Evolutionary conservation across 2,888 invertebrate genomes (phyloP).

Genomic region (Strigamia transsilvanica): DNA sequence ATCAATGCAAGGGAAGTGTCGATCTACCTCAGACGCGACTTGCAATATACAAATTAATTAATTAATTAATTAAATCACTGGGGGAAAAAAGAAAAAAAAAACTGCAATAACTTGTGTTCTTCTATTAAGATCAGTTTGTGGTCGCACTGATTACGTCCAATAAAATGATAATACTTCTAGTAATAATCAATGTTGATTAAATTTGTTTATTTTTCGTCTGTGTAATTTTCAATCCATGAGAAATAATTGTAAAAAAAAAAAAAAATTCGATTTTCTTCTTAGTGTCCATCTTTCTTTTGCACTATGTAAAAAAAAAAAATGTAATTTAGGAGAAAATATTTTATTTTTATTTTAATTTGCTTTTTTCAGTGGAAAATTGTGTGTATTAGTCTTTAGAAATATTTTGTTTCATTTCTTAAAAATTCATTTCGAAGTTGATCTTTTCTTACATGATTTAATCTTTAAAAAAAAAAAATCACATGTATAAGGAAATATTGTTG

Average conservation of each 20-base stretch:
- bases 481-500: background rate
- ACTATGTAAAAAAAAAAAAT: conserved; percentile 20
- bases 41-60: background rate
- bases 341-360: conserved; percentile 11
- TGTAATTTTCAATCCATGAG: background rate
- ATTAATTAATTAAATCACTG: no score
- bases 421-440: background rate
- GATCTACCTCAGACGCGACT: conserved; percentile 48
- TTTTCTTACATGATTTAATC: background rate
- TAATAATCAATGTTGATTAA: conserved; percentile 12
- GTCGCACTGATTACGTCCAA: conserved; percentile 41
- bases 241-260: conserved; percentile 23
- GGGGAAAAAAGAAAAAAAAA: background rate
- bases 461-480: background rate
- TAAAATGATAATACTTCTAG: background rate
- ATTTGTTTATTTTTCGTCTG: background rate
- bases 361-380: background rate
- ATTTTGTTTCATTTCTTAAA: conserved; percentile 13
- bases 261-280: conserved; percentile 10
- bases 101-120: conserved; percentile 24
- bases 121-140: conserved; percentile 8
- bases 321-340: conserved; percentile 3
- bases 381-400: background rate
- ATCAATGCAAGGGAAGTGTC: conserved; percentile 48
- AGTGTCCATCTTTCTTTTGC: conserved; percentile 35